Conservation (phyloP, 2,888 invertebrate species). For the Geotrupes spiniger region DNA sequence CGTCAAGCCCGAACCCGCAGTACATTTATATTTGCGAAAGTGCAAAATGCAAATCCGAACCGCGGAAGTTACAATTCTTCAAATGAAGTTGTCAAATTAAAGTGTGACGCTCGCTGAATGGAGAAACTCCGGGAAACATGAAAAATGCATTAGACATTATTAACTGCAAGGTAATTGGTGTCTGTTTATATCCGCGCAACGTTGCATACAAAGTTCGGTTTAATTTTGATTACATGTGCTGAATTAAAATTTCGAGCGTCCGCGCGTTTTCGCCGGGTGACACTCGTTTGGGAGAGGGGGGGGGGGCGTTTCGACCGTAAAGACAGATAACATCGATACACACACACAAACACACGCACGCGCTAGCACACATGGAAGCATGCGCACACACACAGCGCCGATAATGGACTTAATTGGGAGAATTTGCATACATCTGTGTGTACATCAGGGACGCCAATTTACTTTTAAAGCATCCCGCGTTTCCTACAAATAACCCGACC, state of each 20-base stretch:
- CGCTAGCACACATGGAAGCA: neutral
- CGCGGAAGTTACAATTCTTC: neutral
- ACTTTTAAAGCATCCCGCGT: slow-evolving; percentile 11
- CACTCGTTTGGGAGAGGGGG: too few species aligned
- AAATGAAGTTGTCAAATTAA: slow-evolving; percentile 9
- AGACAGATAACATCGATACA: slow-evolving; percentile 11
- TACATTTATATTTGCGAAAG: too few species aligned
- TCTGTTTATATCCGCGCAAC: slow-evolving; percentile 16
- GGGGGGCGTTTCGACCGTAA: too few species aligned
- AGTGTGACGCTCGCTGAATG: neutral
- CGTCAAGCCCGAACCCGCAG: too few species aligned
- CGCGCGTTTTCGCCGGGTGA: neutral
- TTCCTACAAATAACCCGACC: neutral
- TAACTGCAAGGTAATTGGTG: slow-evolving; percentile 18
- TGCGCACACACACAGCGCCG: neutral
- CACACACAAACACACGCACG: too few species aligned
- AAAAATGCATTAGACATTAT: slow-evolving; percentile 21
- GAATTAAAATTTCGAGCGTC: slow-evolving; percentile 17
- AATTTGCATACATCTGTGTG: slow-evolving; percentile 14
- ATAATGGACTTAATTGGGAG: slow-evolving; percentile 14
- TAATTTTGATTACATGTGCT: slow-evolving; percentile 19
- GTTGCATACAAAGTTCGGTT: slow-evolving; percentile 18
- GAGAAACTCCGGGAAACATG: slow-evolving; percentile 13
- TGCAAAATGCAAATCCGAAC: too few species aligned
- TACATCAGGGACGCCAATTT: slow-evolving; percentile 10